Percentiles rank a stretch among this genome's conserved stretches.
These are phyloP conservation scores for Monodelphis domestica DNA, from an alignment of 2,797 vertebrate genomes.

Conservation along the genomic window DNA sequence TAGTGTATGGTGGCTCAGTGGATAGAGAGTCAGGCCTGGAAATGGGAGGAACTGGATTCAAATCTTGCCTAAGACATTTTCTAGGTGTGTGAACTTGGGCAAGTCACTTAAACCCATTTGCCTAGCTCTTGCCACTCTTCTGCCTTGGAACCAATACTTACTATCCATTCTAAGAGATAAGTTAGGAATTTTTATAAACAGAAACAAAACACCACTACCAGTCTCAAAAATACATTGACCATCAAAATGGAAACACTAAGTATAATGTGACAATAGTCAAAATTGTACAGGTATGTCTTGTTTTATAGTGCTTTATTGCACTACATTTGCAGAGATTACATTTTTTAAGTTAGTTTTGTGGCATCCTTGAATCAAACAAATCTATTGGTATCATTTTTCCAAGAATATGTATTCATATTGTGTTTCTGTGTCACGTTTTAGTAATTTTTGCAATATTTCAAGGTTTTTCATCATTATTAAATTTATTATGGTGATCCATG, in stretches of 20 bases:
- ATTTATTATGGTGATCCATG: background rate
- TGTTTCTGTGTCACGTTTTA: background rate
- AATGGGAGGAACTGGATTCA: no score
- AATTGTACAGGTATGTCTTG: background rate
- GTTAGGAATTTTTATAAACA: no score
- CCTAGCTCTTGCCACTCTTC: no score
- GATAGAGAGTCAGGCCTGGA: no score
- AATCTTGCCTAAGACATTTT: no score
- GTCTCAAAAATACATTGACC: background rate
- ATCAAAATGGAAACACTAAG: background rate
- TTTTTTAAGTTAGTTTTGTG: background rate
- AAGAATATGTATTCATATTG: background rate
- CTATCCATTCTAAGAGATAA: no score
- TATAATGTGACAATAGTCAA: background rate
- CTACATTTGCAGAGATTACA: background rate
- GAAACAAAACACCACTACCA: no score
- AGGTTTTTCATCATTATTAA: background rate
- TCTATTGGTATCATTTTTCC: background rate
- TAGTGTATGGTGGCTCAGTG: no score
- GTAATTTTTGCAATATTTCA: background rate
- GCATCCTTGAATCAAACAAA: background rate
- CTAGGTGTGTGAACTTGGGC: no score
- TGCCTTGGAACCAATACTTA: no score
- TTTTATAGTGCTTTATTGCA: background rate
- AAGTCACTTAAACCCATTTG: no score